Conservation (phyloP, 1,140 invertebrate genomes). For the Drosophila seguyi region DNA sequence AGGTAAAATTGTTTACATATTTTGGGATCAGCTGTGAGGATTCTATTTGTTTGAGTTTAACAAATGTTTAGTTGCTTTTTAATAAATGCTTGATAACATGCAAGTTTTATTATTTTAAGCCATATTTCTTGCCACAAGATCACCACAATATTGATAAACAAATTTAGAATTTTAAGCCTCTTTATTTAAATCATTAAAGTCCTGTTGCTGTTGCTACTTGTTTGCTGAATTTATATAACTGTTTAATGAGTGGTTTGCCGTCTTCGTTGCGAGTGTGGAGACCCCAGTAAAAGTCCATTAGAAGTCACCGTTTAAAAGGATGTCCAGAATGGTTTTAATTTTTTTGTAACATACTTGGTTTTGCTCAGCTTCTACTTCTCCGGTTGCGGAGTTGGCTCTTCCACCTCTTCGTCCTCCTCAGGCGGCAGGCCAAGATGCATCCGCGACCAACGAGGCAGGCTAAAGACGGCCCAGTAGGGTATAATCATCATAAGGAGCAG, state of each 20-base stretch:
- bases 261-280: background rate
- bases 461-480: conserved; percentile 48
- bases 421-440: conserved; percentile 15
- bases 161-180: background rate
- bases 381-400: conserved; percentile 1
- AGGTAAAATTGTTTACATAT: too few species aligned
- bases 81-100: too few species aligned
- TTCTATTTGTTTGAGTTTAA: too few species aligned
- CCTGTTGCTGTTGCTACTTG: background rate
- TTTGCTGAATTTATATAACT: background rate
- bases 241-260: background rate
- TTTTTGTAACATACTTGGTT: background rate
- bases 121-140: background rate
- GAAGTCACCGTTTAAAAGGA: conserved; percentile 68
- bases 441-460: conserved; percentile 32
- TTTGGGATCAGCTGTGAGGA: too few species aligned
- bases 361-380: background rate
- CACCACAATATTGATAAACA: background rate
- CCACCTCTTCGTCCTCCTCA: conserved; percentile 7
- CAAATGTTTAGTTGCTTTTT: too few species aligned
- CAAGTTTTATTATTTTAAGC: background rate
- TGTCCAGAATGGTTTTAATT: conserved; percentile 4
- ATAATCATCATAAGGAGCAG: conserved; percentile 61
- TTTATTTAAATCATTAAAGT: conserved; percentile 4
- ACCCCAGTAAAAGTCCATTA: conserved; percentile 41